Base-by-base conservation (phyloP, 1,140 invertebrate species). In the Planococcus citri region DNA sequence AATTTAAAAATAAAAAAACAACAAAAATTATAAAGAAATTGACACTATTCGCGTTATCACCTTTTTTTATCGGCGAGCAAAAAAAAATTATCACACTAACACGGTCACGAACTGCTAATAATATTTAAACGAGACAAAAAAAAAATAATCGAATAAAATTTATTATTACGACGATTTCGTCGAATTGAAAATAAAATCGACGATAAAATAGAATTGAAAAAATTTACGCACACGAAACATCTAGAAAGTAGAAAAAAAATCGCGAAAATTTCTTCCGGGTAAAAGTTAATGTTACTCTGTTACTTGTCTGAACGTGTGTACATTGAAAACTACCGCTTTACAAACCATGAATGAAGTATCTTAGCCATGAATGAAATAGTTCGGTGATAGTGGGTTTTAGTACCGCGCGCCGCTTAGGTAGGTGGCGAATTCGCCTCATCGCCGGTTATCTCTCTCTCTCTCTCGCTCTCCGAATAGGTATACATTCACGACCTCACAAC, bases 281-380 rank as follows among this genome's bases (percentile, higher is more conserved):
- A 25, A 64, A 64, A 14, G 60, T 25, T 24, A 22, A 64, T 25
- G 22, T 27, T 64, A 64, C 25, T 64, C 60, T 10, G 20, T 64
- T 64, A 24, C 25, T 64, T 24, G 22, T 64, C 25, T 27, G 60
- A 64, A 64, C 60, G 60, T 64, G 60, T 25, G 60, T 64, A 64
- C 60, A 64, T 64, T 64, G 25, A 64, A 64, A 64, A 64, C 60
- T 64, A 64, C 60, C 60, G 60, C 60, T 64, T 64, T 64, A 64
- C 60, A 64, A 25, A 25, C 60, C 60, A 64, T 64, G 60, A 64
- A 64, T 64, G 60, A 64, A 64, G 60, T 51, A 51, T 64, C 25
- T 14, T 64, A 64, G 10, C 60, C 20, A 64, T 64, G 60, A 64
- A 64, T 64, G 60, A 64, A 64, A 25, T 12, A 64, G 25, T 25